A percentile compares a stretch with the other conserved stretches of the same genome.
Evolutionary conservation across 2,888 invertebrate species (phyloP).

Genomic region (Calameuta pallipes): DNA sequence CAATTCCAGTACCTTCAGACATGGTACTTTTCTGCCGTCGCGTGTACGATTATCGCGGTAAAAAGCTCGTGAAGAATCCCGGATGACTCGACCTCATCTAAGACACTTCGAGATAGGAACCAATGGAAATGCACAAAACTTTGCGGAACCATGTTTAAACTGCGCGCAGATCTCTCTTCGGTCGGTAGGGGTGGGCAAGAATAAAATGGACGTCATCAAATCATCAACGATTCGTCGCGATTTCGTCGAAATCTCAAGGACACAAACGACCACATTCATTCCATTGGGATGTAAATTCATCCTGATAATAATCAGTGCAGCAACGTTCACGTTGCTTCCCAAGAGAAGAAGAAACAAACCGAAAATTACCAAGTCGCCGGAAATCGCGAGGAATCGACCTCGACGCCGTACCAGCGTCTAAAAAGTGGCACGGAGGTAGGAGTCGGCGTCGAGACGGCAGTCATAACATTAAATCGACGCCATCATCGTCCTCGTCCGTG

Average conservation of each 20-base stretch:
- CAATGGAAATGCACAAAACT: slow-evolving; percentile 52
- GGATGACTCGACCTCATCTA: slow-evolving; percentile 63
- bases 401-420: not conserved
- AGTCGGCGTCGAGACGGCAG: not conserved
- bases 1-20: slow-evolving; percentile 79
- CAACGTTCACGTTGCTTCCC: not conserved
- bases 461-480: not conserved
- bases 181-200: slow-evolving; percentile 23
- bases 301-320: not conserved
- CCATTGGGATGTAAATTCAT: not conserved
- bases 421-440: not conserved
- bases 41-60: slow-evolving; percentile 94
- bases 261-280: not conserved
- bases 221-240: not conserved
- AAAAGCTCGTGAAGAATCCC: slow-evolving; percentile 68
- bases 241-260: not conserved
- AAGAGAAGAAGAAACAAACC: not conserved
- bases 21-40: slow-evolving; percentile 94
- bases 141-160: slow-evolving; percentile 48
- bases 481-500: not conserved
- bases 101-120: slow-evolving; percentile 48
- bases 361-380: not conserved
- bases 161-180: slow-evolving; percentile 54
- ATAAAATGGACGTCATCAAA: not conserved
- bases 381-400: not conserved